These are phyloP conservation scores for Operophtera brumata DNA, from an alignment of 2,888 invertebrate species.

Conservation along the genomic window DNA sequence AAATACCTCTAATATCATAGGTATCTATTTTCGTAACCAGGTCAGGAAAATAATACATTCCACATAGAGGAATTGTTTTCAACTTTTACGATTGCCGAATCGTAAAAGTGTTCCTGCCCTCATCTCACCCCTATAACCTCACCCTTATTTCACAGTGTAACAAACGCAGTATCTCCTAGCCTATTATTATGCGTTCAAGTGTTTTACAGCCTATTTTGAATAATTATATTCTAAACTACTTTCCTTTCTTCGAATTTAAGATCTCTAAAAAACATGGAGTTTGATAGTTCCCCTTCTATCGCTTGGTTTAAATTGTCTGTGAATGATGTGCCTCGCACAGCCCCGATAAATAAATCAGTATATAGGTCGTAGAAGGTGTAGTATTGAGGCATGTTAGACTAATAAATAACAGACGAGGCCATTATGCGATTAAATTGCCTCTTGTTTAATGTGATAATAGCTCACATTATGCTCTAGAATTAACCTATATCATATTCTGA, in stretches of 20 bases:
- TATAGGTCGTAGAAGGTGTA: constrained; percentile 55
- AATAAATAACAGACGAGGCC: constrained; percentile 42
- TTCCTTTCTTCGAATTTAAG: too few species aligned
- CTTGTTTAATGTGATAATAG: constrained; percentile 39
- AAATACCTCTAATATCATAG: neutral
- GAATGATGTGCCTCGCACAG: constrained; percentile 50
- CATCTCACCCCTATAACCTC: constrained; percentile 29
- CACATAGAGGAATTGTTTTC: constrained; percentile 49
- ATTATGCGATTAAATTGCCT: constrained; percentile 48
- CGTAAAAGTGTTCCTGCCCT: constrained; percentile 47
- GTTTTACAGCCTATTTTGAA: constrained; percentile 17
- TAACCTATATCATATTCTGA: constrained; percentile 5
- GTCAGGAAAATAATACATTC: constrained; percentile 28
- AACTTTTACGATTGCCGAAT: constrained; percentile 51
- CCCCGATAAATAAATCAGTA: constrained; percentile 58
- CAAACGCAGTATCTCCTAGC: constrained; percentile 18
- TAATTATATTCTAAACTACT: constrained; percentile 2
- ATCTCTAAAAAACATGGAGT: neutral
- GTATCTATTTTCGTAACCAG: constrained; percentile 15
- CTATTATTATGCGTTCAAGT: constrained; percentile 20
- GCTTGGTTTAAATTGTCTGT: constrained; percentile 19
- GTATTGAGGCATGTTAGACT: constrained; percentile 43
- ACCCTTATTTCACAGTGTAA: constrained; percentile 26
- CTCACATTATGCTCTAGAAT: constrained; percentile 28
- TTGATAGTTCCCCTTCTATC: neutral